phyloP scores from a whole-genome alignment of 2,888 invertebrate species.

The Amaurobius ferox region DNA sequence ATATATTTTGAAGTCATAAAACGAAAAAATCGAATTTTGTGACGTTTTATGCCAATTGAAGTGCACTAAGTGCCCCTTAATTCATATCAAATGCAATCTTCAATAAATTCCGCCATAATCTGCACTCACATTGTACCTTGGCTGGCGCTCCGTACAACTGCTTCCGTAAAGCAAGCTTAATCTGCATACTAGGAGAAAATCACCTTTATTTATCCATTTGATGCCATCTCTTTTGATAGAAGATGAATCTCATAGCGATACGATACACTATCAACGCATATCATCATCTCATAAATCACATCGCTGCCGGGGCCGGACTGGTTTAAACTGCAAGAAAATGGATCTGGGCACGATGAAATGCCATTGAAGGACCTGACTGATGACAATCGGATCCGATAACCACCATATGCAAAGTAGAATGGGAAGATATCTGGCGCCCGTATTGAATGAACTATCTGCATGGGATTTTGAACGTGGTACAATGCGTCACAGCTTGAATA shows the following conservation, averaged over 20 bases:
- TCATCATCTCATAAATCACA: not conserved
- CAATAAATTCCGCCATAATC: no score
- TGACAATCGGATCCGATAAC: not conserved
- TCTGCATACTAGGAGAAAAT: not conserved
- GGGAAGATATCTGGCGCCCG: no score
- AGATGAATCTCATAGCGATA: not conserved
- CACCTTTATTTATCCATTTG: not conserved
- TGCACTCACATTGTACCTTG: no score
- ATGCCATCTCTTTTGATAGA: not conserved
- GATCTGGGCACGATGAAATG: conserved; percentile 1
- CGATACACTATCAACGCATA: not conserved
- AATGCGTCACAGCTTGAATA: no score
- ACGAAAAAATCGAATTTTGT: no score
- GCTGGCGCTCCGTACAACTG: no score
- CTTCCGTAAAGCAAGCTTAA: not conserved
- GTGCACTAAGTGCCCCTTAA: no score
- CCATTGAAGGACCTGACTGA: not conserved
- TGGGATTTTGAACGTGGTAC: no score
- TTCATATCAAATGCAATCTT: no score
- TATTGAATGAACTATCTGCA: no score
- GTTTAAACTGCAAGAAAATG: conserved; percentile 3
- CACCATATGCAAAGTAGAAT: not conserved
- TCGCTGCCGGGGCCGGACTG: not conserved
- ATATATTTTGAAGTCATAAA: no score
- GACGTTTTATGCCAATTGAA: no score